phyloP scores from a whole-genome alignment of 2,888 invertebrate genomes.

The Caenorhabditis sp. region DNA sequence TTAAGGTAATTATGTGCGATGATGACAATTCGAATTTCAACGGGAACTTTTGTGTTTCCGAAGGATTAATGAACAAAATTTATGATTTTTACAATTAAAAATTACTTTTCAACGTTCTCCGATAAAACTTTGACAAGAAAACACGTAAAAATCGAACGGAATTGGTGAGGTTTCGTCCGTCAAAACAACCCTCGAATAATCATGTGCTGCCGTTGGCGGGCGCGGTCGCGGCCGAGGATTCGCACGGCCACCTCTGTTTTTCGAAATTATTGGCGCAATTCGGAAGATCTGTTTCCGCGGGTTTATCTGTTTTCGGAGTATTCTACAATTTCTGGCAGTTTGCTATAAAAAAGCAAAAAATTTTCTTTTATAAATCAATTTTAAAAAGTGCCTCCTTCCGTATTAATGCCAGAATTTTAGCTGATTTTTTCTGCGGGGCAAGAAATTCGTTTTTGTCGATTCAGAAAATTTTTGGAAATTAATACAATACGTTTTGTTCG shows the following conservation, averaged over 20 bases:
- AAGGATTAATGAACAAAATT: not conserved
- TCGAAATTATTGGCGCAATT: not conserved
- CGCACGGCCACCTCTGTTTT: not conserved
- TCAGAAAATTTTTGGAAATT: too few relatives aligned
- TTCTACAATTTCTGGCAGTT: too few relatives aligned
- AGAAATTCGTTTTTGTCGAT: too few relatives aligned
- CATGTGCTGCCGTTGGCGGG: constrained; percentile 16
- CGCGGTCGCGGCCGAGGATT: constrained; percentile 6
- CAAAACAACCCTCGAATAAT: constrained; percentile 6
- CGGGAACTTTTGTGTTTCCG: not conserved
- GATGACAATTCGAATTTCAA: constrained; percentile 3
- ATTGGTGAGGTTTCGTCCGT: not conserved
- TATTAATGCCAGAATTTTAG: too few relatives aligned
- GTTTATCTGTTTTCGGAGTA: not conserved
- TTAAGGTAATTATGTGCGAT: not conserved
- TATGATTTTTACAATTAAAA: too few relatives aligned
- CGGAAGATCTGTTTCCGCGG: not conserved
- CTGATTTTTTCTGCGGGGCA: too few relatives aligned
- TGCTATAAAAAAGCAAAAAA: too few relatives aligned
- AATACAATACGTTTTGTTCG: too few relatives aligned
- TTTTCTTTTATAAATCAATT: too few relatives aligned
- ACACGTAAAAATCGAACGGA: not conserved
- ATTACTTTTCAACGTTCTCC: too few relatives aligned
- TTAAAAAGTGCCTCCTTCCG: too few relatives aligned
- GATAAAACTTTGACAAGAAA: too few relatives aligned